Percentiles rank a stretch among this genome's conserved stretches.
phyloP scores from a whole-genome alignment of 2,888 invertebrate species.

The Drosophila koepferae region DNA sequence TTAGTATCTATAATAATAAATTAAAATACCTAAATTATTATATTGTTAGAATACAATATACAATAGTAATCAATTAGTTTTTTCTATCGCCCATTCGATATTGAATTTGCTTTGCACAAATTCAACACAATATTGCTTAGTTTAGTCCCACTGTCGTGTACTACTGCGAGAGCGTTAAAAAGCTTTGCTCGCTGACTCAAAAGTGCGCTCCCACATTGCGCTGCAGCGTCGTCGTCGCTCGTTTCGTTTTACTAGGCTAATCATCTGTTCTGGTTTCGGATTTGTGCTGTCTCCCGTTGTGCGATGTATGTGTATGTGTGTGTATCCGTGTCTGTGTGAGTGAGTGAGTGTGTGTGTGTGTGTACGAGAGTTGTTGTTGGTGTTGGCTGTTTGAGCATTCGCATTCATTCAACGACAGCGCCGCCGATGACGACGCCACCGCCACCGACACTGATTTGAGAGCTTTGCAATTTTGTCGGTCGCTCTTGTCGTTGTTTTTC shows the following conservation, averaged over 20 bases:
- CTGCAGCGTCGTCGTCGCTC: constrained; percentile 43
- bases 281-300: constrained; percentile 64
- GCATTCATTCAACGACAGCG: constrained; percentile 78
- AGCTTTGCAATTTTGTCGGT: constrained; percentile 77
- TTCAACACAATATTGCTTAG: background rate
- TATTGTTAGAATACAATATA: no score
- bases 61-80: no score
- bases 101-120: background rate
- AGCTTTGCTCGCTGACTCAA: constrained; percentile 28
- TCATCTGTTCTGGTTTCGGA: constrained; percentile 83
- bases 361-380: constrained; percentile 30
- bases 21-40: no score
- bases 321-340: constrained; percentile 12
- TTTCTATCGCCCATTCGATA: no score
- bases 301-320: constrained; percentile 15
- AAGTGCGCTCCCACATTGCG: constrained; percentile 49
- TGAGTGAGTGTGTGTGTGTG: constrained; percentile 14
- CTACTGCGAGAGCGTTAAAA: constrained; percentile 27
- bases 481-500: constrained; percentile 51
- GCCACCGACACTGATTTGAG: constrained; percentile 56
- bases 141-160: constrained; percentile 15
- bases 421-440: constrained; percentile 15
- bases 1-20: no score
- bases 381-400: constrained; percentile 73
- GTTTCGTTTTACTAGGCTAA: constrained; percentile 82